These are phyloP conservation scores for Lytechinus pictus DNA, from an alignment of 35 echinoderm and acorn worm species.

Conservation along the genomic window DNA sequence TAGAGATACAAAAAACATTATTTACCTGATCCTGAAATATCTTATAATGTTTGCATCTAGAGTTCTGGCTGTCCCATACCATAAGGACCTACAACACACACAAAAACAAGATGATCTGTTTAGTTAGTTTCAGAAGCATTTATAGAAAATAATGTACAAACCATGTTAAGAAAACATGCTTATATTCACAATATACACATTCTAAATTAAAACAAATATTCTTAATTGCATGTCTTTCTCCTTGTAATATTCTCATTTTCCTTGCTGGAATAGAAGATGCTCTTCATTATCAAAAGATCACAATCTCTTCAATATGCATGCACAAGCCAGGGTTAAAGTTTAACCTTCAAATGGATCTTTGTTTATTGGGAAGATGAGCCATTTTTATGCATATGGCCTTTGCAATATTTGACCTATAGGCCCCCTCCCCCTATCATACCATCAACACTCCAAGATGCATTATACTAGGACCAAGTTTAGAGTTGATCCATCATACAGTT, in stretches of 20 bases:
- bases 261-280: not conserved
- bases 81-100: conserved; percentile 28
- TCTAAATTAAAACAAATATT: not conserved
- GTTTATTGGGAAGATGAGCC: too few species aligned
- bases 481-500: too few species aligned
- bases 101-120: not conserved
- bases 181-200: not conserved
- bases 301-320: too few species aligned
- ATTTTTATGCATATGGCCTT: too few species aligned
- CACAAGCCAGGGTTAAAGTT: too few species aligned
- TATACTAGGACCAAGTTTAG: too few species aligned
- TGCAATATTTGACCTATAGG: too few species aligned
- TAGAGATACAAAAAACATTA: not conserved
- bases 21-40: conserved; percentile 59
- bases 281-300: not conserved
- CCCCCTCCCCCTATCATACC: too few species aligned
- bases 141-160: not conserved
- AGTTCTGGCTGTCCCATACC: conserved; percentile 49
- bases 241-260: not conserved
- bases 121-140: not conserved
- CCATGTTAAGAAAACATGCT: not conserved
- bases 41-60: conserved; percentile 61
- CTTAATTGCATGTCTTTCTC: not conserved
- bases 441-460: too few species aligned
- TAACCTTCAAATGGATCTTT: too few species aligned